These are phyloP conservation scores for Mimumesa dahlbomi DNA, from an alignment of 2,888 invertebrate species.

Conservation along the genomic window DNA sequence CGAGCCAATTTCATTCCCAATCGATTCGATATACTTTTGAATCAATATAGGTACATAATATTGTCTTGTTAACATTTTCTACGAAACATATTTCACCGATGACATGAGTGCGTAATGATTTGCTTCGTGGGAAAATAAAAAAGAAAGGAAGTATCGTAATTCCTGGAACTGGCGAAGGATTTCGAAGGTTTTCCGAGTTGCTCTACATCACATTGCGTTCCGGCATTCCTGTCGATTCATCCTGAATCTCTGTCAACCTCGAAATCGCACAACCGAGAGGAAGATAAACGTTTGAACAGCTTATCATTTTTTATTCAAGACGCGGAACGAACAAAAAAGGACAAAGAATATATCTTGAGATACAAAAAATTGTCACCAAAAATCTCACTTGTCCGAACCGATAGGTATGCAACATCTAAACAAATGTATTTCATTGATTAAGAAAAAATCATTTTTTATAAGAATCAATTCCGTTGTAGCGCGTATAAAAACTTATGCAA, in stretches of 20 bases:
- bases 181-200: conserved; percentile 31
- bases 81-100: neutral
- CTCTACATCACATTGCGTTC: conserved; percentile 21
- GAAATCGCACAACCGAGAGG: conserved; percentile 46
- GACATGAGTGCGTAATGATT: neutral
- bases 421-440: neutral
- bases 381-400: neutral
- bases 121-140: neutral
- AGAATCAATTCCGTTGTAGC: conserved; percentile 31
- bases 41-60: too few species aligned
- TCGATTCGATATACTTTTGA: too few species aligned
- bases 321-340: conserved; percentile 21
- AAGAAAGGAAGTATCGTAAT: neutral
- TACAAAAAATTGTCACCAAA: conserved; percentile 1
- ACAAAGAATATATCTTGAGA: neutral
- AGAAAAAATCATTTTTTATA: neutral
- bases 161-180: conserved; percentile 43
- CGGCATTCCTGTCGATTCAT: conserved; percentile 26
- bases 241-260: conserved; percentile 11
- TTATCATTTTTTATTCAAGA: conserved; percentile 50
- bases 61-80: too few species aligned
- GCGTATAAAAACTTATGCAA: conserved; percentile 27
- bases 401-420: conserved; percentile 2
- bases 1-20: too few species aligned
- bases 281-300: conserved; percentile 53